These are phyloP conservation scores for Cantharis rufa DNA, from an alignment of 2,888 invertebrate species.

Conservation along the genomic window DNA sequence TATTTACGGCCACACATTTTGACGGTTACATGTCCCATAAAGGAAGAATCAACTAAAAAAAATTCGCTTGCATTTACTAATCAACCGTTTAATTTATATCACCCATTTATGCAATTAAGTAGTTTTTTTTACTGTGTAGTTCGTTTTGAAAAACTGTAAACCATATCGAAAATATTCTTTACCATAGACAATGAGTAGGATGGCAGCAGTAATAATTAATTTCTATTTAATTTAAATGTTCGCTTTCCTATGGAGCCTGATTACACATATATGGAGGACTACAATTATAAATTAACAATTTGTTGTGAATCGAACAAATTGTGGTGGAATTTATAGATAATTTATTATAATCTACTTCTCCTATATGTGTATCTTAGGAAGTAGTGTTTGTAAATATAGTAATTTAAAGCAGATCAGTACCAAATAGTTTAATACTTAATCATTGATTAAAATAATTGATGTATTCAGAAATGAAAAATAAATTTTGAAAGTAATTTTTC, in stretches of 20 bases:
- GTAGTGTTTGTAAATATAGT: neutral
- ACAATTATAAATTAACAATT: conserved; percentile 15
- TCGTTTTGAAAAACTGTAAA: neutral
- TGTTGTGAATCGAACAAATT: neutral
- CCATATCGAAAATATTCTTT: neutral
- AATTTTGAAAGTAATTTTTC: neutral
- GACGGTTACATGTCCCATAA: conserved; percentile 57
- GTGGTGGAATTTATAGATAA: neutral
- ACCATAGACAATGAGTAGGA: neutral
- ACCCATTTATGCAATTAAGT: neutral
- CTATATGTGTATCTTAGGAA: conserved; percentile 14
- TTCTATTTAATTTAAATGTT: neutral
- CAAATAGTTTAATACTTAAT: neutral
- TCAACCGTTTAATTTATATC: neutral
- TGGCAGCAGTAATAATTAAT: neutral
- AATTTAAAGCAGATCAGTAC: neutral
- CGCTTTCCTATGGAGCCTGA: neutral
- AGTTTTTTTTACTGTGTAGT: neutral
- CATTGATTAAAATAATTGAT: neutral
- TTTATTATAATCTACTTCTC: conserved; percentile 24
- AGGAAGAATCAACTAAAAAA: conserved; percentile 50
- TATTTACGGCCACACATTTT: conserved; percentile 48
- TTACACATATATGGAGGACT: conserved; percentile 27
- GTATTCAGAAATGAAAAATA: neutral
- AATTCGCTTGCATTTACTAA: neutral